These are phyloP conservation scores for Halcyon badia DNA, from an alignment of 2,797 vertebrate genomes.

Conservation along the genomic window DNA sequence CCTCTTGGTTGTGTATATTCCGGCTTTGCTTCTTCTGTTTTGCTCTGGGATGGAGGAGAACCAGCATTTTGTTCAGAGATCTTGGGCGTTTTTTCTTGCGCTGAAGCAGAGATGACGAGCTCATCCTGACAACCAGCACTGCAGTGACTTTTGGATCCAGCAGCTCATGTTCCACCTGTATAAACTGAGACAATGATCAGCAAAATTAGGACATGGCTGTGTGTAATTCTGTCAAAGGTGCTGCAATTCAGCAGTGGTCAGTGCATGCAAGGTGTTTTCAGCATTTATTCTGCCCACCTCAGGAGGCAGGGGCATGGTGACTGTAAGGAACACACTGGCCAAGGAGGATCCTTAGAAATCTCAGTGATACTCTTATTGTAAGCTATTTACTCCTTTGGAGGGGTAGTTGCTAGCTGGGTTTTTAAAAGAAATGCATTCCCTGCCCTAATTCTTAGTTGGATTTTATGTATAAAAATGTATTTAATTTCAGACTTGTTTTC, in stretches of 20 bases:
- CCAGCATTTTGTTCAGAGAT: background rate
- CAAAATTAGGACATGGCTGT: background rate
- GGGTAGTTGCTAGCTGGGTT: background rate
- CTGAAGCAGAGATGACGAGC: background rate
- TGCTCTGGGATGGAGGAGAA: background rate
- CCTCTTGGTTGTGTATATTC: background rate
- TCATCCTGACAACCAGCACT: background rate
- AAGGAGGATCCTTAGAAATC: background rate
- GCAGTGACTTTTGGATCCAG: background rate
- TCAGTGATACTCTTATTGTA: background rate
- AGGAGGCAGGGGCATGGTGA: background rate
- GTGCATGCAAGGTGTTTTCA: background rate
- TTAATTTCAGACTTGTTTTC: background rate
- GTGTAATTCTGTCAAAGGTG: background rate
- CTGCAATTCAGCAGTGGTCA: background rate
- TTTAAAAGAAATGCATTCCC: background rate
- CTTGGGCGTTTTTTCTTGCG: background rate
- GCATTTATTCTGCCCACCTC: background rate
- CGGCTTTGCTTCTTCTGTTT: background rate
- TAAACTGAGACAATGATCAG: background rate
- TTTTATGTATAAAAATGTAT: background rate
- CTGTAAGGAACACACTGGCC: background rate
- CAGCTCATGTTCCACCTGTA: background rate
- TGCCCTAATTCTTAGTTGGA: background rate
- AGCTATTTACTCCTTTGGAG: background rate